Base-by-base conservation (phyloP, 2,113 vertebrate genomes). In the Ciconia stormi region DNA sequence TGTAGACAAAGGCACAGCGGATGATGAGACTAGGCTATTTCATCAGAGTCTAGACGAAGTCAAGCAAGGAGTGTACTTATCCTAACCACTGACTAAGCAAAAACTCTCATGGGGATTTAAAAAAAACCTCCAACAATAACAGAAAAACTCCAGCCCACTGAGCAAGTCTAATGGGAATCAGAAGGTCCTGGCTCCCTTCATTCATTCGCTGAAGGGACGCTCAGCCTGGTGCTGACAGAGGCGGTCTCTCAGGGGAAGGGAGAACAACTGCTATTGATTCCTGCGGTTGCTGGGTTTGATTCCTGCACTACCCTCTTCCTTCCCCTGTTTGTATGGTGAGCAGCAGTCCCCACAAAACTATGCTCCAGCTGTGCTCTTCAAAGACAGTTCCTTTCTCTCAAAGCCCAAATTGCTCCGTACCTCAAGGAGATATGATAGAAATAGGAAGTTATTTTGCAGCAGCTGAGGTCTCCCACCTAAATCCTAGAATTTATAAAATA, bases 401-500 rank as follows among this genome's bases (percentile, higher is more conserved):
- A 74, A 87, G 67, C 55, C 52, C 56, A 87, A 56, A 91, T 85
- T 76, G 30, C 34, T 94, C 49, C 1, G 0, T 82, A 65, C 25
- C 74, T 88, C 58, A 80, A 85, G 83, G 56, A 89, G 30, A 82
- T 52, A 40, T 27, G 49, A 36, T 49, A 79, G 81, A 93, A 89
- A 53, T 47, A 69, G 81, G 52, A 87, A 73, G 58, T 58, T 90
- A 70, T 80, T 92, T 73, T 90, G 82, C 77, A 83, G 74, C 79
- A 94, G 79, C 78, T 93, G 82, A 70, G 71, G 29, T 88, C 66
- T 95, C 70, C 74, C 78, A 52, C 49, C 19, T 94, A 84, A 93
- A 90, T 55, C 62, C 58, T 66, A 26, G 46, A 61, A 90, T 90
- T 95, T 93, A 53, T 49, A 81, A 94, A 82, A 92, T 52, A 61